Evolutionary conservation across 2,113 vertebrate species (phyloP).

Genomic region (Embiotoca jacksoni): DNA sequence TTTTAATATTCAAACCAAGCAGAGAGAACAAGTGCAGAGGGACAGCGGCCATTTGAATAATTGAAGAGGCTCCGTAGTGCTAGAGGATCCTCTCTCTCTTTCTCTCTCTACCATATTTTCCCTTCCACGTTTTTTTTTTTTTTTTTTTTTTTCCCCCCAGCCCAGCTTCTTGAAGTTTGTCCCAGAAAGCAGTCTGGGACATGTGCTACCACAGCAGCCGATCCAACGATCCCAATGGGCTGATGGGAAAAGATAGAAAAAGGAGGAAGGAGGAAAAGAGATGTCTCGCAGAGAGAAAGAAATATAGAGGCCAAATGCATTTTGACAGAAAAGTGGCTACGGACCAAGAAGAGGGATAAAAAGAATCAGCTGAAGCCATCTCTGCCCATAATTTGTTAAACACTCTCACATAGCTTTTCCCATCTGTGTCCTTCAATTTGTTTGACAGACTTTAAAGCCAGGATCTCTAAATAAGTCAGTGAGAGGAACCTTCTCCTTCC

Average conservation of each 20-base stretch:
- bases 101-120: constrained; percentile 53
- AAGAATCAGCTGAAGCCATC: constrained; percentile 56
- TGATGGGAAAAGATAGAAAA: constrained; percentile 56
- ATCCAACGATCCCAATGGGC: constrained; percentile 67
- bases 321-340: constrained; percentile 66
- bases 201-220: constrained; percentile 64
- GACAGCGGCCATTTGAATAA: constrained; percentile 82
- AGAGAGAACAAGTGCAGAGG: constrained; percentile 82
- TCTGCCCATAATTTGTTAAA: constrained; percentile 73
- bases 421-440: constrained; percentile 68
- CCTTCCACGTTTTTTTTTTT: constrained; percentile 52
- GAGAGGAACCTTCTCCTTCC: constrained; percentile 20
- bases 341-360: constrained; percentile 61
- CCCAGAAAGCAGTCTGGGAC: constrained; percentile 80
- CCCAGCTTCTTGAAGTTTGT: constrained; percentile 79
- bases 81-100: constrained; percentile 65
- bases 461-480: constrained; percentile 59
- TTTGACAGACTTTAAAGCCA: constrained; percentile 68
- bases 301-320: constrained; percentile 60
- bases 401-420: constrained; percentile 54
- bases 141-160: constrained; percentile 31
- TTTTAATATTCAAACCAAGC: constrained; percentile 83
- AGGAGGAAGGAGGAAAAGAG: constrained; percentile 42
- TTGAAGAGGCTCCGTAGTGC: constrained; percentile 77
- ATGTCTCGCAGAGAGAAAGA: constrained; percentile 48